Conservation (phyloP, 1,140 invertebrate species). For the Copidosoma floridanum region DNA sequence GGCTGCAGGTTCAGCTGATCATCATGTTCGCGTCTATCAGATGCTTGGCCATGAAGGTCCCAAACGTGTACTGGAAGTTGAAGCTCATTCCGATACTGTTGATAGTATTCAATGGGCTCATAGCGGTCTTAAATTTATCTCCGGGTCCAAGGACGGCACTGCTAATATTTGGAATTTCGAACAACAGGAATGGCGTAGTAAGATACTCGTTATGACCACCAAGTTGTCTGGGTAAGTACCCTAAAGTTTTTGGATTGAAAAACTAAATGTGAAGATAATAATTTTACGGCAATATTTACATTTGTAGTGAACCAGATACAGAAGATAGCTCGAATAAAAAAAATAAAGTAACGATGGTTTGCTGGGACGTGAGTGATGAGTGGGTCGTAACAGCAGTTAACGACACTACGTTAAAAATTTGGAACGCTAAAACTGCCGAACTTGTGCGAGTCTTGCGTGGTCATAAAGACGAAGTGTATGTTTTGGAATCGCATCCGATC, state of each 20-base stretch:
- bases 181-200: conserved; percentile 83
- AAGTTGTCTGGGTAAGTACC: conserved; percentile 63
- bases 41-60: conserved; percentile 75
- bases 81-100: conserved; percentile 89
- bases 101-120: conserved; percentile 97
- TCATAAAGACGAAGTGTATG: conserved; percentile 93
- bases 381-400: conserved; percentile 88
- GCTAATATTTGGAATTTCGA: conserved; percentile 92
- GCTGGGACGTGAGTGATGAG: conserved; percentile 87
- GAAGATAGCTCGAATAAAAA: conserved; percentile 66
- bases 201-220: conserved; percentile 72
- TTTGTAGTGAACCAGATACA: conserved; percentile 56
- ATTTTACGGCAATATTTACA: not conserved
- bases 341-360: conserved; percentile 91
- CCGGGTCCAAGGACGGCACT: conserved; percentile 95
- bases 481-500: conserved; percentile 88
- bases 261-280: not conserved
- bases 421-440: conserved; percentile 72
- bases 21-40: conserved; percentile 88
- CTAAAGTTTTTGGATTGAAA: not conserved
- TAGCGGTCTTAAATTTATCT: conserved; percentile 80
- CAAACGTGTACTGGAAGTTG: conserved; percentile 63
- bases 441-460: conserved; percentile 71
- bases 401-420: conserved; percentile 83
- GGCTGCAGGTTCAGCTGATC: conserved; percentile 91